Base-by-base conservation (phyloP, 2,888 invertebrate genomes). In the Schizaphis graminum region DNA sequence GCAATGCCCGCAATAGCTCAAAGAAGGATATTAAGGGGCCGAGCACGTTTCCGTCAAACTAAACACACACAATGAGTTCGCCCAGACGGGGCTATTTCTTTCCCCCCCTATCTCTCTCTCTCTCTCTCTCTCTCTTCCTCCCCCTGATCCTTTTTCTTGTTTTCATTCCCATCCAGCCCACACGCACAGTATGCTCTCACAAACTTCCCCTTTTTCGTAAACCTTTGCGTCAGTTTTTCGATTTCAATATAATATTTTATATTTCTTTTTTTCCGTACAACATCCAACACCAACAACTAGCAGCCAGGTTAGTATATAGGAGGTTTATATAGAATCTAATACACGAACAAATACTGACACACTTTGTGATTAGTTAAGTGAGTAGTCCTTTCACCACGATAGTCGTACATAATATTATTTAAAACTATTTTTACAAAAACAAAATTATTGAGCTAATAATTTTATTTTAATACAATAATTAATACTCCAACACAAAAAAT, bases 1-100 rank as follows among this genome's bases (percentile, higher is more conserved):
- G 87, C 77, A 53, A 87, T 61, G 49, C 11, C 61, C 67, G 87
- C 77, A 53, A 87, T 61, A 67, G 87, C 67, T 88, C 92, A 56
- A 93, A 93, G 93, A 77, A 56, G 57, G 89, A 89, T 84, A 84
- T 93, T 93, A 89, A 93, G 49, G 67, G 77, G 53, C 84, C 89
- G n/a, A 21, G 89, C 93, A 93, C 93, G 93, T 93, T 93, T 89
- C 93, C 93, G 84, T 89, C 89, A 89, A 77, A 53, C 92, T 77
- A 77, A 92, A 88, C 92, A 77, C 92, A 41, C 88, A 92, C 87
- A 88, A 92, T 89, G 91, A 41, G 86, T 56, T 44, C 44, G 11
- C 53, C 21, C 84, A 41, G 86, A 56, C 41, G 41, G 87, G 26
- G 41, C 41, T 53, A 56, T 89, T 88, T 89, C n/a, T 77, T 86